These are phyloP conservation scores for Rhodeus uyekii DNA, from an alignment of 2,797 vertebrate species.

Conservation along the genomic window DNA sequence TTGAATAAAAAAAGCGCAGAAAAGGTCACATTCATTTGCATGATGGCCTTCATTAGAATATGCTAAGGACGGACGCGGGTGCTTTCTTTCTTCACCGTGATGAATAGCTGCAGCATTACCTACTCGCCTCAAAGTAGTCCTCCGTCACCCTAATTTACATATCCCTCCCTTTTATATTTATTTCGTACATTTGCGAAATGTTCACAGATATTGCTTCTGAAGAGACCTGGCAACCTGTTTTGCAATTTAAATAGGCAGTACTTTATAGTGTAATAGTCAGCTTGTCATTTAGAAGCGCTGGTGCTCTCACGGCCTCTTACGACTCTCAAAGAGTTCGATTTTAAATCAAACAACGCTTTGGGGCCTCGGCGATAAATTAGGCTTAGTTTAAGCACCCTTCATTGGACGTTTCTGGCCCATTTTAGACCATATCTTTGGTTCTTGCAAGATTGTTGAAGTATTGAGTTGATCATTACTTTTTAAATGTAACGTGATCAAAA, in stretches of 20 bases:
- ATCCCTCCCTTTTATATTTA: constrained; percentile 74
- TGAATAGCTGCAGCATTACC: constrained; percentile 96
- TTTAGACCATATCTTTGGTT: constrained; percentile 1
- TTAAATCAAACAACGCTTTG: constrained; percentile 64
- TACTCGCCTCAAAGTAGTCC: constrained; percentile 92
- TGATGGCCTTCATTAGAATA: constrained; percentile 99
- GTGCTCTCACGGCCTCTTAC: constrained; percentile 52
- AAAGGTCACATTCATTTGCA: constrained; percentile 98
- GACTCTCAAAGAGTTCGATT: constrained; percentile 57
- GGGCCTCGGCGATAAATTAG: constrained; percentile 45
- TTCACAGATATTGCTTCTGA: constrained; percentile 77
- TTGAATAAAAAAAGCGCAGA: constrained; percentile 80
- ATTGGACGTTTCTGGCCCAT: constrained; percentile 32
- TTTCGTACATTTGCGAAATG: constrained; percentile 72
- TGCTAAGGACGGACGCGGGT: constrained; percentile 93
- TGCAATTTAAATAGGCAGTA: constrained; percentile 77
- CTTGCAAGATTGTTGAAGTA: neutral
- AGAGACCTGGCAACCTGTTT: constrained; percentile 75
- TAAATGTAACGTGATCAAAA: neutral
- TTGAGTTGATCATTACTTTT: neutral
- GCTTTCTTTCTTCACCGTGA: constrained; percentile 92
- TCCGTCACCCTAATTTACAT: constrained; percentile 97
- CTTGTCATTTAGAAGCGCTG: constrained; percentile 63
- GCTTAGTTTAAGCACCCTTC: constrained; percentile 41
- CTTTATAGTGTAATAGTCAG: constrained; percentile 58